Evolutionary conservation across 1,140 invertebrate genomes (phyloP).

Genomic region (Drosophila equinoxialis): DNA sequence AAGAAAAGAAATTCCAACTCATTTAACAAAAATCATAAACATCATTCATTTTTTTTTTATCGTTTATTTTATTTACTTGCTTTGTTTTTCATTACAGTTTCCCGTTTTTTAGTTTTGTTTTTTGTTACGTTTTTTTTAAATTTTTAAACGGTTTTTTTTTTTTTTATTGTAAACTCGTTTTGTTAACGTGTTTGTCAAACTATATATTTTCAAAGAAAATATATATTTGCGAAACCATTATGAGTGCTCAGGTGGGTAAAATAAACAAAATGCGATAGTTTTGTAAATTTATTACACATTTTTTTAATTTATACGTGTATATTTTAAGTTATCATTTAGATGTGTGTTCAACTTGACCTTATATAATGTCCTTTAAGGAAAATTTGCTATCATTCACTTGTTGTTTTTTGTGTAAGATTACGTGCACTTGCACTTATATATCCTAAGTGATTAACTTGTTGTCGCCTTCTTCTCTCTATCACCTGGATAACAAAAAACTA

Average conservation of each 20-base stretch:
- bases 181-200: slow-evolving; percentile 28
- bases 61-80: slow-evolving; percentile 12
- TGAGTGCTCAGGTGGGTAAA: slow-evolving; percentile 76
- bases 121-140: slow-evolving; percentile 29
- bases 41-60: slow-evolving; percentile 7
- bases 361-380: slow-evolving; percentile 2
- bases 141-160: slow-evolving; percentile 31
- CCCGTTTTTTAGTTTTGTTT: slow-evolving; percentile 10
- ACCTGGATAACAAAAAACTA: slow-evolving; percentile 1
- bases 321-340: slow-evolving; percentile 20
- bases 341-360: background rate
- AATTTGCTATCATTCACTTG: background rate
- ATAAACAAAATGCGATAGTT: slow-evolving; percentile 22
- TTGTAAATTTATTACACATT: slow-evolving; percentile 36
- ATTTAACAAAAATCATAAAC: slow-evolving; percentile 31
- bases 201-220: slow-evolving; percentile 40
- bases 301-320: slow-evolving; percentile 10
- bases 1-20: slow-evolving; percentile 55
- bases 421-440: background rate
- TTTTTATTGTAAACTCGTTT: background rate
- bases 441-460: background rate
- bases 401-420: background rate
- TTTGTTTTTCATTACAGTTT: slow-evolving; percentile 50
- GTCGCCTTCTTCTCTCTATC: background rate
- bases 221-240: slow-evolving; percentile 31